phyloP scores from a whole-genome alignment of 1,140 invertebrate genomes.

The Anthonomus grandis region DNA sequence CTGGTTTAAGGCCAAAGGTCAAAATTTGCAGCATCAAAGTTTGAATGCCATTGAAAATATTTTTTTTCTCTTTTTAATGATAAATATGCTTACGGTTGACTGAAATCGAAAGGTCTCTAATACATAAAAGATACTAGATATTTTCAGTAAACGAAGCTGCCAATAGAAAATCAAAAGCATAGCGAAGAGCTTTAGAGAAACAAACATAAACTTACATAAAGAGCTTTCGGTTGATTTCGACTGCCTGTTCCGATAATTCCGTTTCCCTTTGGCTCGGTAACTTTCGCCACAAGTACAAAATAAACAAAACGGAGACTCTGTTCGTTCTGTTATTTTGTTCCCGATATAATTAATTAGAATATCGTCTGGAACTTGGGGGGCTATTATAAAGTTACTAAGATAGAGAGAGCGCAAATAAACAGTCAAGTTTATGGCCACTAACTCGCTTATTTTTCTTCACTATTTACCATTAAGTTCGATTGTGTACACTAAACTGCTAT shows the following conservation, averaged over 20 bases:
- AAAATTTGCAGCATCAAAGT: too few relatives aligned
- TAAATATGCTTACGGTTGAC: background rate
- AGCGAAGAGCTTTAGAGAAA: slow-evolving; percentile 47
- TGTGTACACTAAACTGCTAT: slow-evolving; percentile 22
- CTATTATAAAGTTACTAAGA: slow-evolving; percentile 19
- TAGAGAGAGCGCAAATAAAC: slow-evolving; percentile 21
- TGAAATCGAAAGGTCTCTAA: too few relatives aligned
- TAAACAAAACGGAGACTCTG: slow-evolving; percentile 36
- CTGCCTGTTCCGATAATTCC: too few relatives aligned
- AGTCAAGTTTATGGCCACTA: slow-evolving; percentile 15
- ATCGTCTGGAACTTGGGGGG: slow-evolving; percentile 14
- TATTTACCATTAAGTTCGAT: slow-evolving; percentile 25
- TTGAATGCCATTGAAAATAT: too few relatives aligned
- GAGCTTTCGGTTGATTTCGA: slow-evolving; percentile 34
- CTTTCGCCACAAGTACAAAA: slow-evolving; percentile 41
- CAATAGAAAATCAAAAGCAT: slow-evolving; percentile 48
- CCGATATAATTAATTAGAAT: slow-evolving; percentile 27
- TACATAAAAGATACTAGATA: slow-evolving; percentile 29
- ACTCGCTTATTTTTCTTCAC: slow-evolving; percentile 19
- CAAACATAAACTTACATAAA: slow-evolving; percentile 47
- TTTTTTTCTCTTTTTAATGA: too few relatives aligned
- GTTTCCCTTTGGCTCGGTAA: slow-evolving; percentile 10
- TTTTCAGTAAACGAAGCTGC: slow-evolving; percentile 46
- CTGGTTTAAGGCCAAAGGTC: too few relatives aligned
- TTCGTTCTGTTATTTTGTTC: slow-evolving; percentile 22